Conservation (phyloP, 2,113 vertebrate species). For the Blennius ocellaris region DNA sequence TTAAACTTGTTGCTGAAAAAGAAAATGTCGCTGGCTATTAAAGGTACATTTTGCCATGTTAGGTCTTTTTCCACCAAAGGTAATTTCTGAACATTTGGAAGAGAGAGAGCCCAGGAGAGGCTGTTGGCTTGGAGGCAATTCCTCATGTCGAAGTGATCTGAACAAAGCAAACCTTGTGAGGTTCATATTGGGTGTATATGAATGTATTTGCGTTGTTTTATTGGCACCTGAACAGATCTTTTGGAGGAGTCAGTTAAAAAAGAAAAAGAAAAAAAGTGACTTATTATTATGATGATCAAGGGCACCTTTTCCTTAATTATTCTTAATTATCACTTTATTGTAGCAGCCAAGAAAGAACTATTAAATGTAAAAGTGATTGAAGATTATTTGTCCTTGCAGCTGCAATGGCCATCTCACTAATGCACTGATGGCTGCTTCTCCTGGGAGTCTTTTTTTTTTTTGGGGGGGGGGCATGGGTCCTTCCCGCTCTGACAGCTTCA, state of each 20-base stretch:
- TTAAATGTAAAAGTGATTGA: not conserved
- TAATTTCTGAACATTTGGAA: constrained; percentile 76
- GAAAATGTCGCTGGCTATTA: constrained; percentile 83
- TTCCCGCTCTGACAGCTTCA: constrained; percentile 50
- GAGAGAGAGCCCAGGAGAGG: constrained; percentile 58
- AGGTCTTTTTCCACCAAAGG: constrained; percentile 67
- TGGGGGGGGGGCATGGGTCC: constrained; percentile 33
- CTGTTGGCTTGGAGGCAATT: constrained; percentile 55
- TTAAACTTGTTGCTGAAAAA: constrained; percentile 89
- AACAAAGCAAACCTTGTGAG: constrained; percentile 44
- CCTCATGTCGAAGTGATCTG: constrained; percentile 56
- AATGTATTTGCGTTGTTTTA: constrained; percentile 18
- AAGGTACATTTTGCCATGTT: constrained; percentile 81
- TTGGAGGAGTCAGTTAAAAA: too few relatives aligned
- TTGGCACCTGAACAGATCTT: not conserved
- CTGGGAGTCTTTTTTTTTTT: constrained; percentile 6
- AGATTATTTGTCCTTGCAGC: not conserved
- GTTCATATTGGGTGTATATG: constrained; percentile 15
- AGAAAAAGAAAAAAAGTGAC: not conserved
- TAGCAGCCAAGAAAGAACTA: not conserved
- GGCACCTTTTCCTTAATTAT: not conserved
- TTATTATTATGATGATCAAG: not conserved
- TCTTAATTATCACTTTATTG: not conserved
- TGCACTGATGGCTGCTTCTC: constrained; percentile 10
- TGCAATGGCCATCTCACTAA: constrained; percentile 1